A percentile compares a stretch with the other conserved stretches of the same genome.
phyloP scores from a whole-genome alignment of 2,888 invertebrate species.

The Lochmaea capreae region DNA sequence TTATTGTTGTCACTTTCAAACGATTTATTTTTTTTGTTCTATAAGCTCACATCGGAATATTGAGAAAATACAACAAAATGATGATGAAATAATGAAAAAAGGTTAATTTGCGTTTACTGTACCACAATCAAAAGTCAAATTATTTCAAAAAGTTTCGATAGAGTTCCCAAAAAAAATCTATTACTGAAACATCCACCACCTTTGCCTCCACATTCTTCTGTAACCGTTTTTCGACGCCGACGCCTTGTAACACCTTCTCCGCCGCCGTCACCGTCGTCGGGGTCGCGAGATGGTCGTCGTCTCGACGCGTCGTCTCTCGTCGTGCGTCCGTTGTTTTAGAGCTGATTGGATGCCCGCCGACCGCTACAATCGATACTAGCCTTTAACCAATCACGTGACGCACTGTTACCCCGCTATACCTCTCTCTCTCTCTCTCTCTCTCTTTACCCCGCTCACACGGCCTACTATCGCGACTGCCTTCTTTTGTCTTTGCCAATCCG shows the following conservation, averaged over 20 bases:
- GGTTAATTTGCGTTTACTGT: too few species aligned
- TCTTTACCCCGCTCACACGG: conserved; percentile 18
- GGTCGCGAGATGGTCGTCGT: conserved; percentile 42
- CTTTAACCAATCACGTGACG: conserved; percentile 64
- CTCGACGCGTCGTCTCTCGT: conserved; percentile 58
- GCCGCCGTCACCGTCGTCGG: conserved; percentile 21
- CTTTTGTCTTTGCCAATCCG: conserved; percentile 62
- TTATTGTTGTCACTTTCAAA: background rate
- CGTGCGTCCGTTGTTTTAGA: conserved; percentile 63
- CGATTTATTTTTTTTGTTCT: conserved; percentile 7
- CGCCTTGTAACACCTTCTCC: conserved; percentile 12
- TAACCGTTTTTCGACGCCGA: conserved; percentile 13
- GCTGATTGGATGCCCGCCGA: conserved; percentile 66
- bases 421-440: conserved; percentile 3
- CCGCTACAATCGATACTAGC: conserved; percentile 64
- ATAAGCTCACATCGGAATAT: too few species aligned
- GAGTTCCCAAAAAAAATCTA: too few species aligned
- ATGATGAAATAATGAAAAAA: too few species aligned
- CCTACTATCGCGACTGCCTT: conserved; percentile 60
- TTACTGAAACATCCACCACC: background rate
- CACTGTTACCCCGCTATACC: conserved; percentile 38
- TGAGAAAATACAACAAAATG: too few species aligned
- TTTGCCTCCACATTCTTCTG: background rate
- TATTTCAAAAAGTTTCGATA: too few species aligned
- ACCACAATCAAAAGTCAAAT: too few species aligned